A percentile compares a stretch with the other conserved stretches of the same genome.
These are phyloP conservation scores for Corythornis cristatus DNA, from an alignment of 2,113 vertebrate genomes.

Conservation along the genomic window DNA sequence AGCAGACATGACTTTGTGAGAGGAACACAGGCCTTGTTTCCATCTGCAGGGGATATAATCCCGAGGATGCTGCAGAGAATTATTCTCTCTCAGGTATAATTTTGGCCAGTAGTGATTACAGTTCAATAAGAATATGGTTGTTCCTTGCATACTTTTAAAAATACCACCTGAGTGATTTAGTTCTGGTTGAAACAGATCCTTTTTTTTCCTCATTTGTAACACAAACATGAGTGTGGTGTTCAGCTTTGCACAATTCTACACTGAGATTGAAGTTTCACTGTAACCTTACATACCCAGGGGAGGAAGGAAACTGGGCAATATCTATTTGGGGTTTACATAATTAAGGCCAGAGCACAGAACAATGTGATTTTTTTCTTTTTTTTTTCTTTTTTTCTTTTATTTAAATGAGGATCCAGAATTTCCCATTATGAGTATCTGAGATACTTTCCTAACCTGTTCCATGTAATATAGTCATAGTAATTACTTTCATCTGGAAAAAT, in stretches of 20 bases:
- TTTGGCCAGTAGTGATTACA: background rate
- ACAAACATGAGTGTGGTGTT: background rate
- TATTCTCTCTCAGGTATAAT: background rate
- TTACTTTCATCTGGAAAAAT: conserved; percentile 76
- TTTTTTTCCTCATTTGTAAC: background rate
- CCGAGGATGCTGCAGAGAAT: background rate
- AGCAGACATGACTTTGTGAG: background rate
- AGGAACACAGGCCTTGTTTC: background rate
- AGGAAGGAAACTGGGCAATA: background rate
- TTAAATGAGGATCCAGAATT: conserved; percentile 27
- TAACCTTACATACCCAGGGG: background rate
- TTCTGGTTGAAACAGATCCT: background rate
- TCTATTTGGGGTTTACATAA: background rate
- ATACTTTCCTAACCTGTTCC: background rate
- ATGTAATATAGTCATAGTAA: conserved; percentile 63
- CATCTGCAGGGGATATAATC: background rate
- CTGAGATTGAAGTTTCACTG: background rate
- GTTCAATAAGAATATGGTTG: background rate
- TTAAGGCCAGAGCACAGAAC: conserved; percentile 24
- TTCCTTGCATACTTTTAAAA: background rate
- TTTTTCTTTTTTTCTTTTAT: background rate
- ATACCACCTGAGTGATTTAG: background rate
- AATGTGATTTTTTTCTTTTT: background rate
- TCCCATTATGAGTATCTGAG: conserved; percentile 11
- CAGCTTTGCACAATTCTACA: background rate